A percentile compares a stretch with the other conserved stretches of the same genome.
phyloP scores from a whole-genome alignment of 2,113 vertebrate species.

The Trematomus loennbergii region DNA sequence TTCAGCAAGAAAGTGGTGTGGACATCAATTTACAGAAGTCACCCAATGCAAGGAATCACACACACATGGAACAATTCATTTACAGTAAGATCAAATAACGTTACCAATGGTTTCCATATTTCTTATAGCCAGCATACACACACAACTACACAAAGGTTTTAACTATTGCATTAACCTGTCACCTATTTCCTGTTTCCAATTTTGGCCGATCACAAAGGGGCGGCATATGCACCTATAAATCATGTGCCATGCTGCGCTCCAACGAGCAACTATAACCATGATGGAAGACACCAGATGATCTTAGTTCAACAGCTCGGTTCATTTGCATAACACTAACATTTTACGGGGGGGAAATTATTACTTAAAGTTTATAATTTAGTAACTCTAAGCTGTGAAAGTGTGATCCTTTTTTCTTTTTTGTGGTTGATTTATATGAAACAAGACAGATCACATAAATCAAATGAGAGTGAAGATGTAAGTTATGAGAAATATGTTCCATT shows the following conservation, averaged over 20 bases:
- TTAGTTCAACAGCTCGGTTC: constrained; percentile 48
- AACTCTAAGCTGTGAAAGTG: constrained; percentile 1
- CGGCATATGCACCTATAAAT: constrained; percentile 77
- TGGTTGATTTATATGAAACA: background rate
- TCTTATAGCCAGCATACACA: background rate
- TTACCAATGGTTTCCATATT: background rate
- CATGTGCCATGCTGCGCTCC: constrained; percentile 66
- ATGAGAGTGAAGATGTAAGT: background rate
- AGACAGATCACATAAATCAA: background rate
- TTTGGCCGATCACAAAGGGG: constrained; percentile 47
- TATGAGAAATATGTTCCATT: background rate
- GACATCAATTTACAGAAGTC: background rate
- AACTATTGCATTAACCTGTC: constrained; percentile 28
- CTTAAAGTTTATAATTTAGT: constrained; percentile 21
- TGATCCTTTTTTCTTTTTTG: background rate
- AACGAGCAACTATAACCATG: constrained; percentile 66
- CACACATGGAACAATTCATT: background rate
- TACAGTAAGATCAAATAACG: background rate
- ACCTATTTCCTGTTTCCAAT: constrained; percentile 40
- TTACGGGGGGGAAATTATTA: constrained; percentile 14
- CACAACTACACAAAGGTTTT: constrained; percentile 11
- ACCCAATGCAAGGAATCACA: background rate
- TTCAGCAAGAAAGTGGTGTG: background rate
- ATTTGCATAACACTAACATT: constrained; percentile 61
- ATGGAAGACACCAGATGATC: constrained; percentile 74